These are phyloP conservation scores for Pseudopodoces humilis DNA, from an alignment of 2,113 vertebrate genomes.

Conservation along the genomic window DNA sequence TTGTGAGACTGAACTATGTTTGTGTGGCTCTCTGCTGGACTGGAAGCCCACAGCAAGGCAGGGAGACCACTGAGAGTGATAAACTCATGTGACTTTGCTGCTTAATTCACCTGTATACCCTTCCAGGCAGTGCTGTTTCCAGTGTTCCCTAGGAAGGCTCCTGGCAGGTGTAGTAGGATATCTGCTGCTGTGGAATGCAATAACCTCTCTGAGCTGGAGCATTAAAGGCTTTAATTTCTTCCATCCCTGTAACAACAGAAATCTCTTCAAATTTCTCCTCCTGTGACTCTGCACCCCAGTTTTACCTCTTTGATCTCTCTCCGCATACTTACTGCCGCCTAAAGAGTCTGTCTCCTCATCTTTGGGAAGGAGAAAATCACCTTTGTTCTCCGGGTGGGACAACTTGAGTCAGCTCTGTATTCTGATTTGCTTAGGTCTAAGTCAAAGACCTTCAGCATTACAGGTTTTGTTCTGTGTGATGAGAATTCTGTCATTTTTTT, in stretches of 20 bases:
- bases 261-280: background rate
- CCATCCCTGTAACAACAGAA: background rate
- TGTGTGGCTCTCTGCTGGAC: background rate
- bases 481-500: background rate
- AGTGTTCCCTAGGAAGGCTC: background rate
- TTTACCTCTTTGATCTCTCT: background rate
- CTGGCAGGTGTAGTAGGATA: background rate
- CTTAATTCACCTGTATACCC: background rate
- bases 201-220: background rate
- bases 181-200: background rate
- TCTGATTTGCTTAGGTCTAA: background rate
- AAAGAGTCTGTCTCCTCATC: background rate
- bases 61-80: background rate
- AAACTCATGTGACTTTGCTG: background rate
- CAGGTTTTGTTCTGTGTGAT: background rate
- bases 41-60: background rate
- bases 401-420: background rate
- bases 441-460: background rate
- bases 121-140: background rate
- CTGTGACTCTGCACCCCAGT: background rate
- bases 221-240: background rate
- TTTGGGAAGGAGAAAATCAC: background rate
- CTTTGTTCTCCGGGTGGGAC: background rate
- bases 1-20: background rate
- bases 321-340: background rate